Conservation (phyloP, 2,888 invertebrate species). For the Tetranychus piercei region DNA sequence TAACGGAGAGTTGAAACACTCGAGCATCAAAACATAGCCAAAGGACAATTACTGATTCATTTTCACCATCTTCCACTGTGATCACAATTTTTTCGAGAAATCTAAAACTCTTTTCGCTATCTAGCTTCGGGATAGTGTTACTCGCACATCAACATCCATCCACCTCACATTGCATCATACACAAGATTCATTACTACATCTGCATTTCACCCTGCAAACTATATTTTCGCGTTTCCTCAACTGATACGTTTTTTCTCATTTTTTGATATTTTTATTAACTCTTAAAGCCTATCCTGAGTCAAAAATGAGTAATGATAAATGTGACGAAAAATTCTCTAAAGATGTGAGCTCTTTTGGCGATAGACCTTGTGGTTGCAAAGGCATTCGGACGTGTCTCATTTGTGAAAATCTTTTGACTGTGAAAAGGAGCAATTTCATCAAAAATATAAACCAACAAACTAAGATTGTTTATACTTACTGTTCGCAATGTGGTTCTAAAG, state of each 20-base stretch:
- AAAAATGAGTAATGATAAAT: background rate
- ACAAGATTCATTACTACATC: background rate
- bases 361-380: slow-evolving; percentile 24
- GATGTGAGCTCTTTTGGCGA: background rate
- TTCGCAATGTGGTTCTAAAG: slow-evolving; percentile 19
- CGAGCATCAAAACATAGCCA: background rate
- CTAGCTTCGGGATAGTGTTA: background rate
- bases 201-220: background rate
- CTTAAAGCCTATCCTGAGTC: background rate
- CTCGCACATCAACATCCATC: background rate
- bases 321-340: background rate
- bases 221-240: background rate
- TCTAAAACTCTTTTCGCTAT: background rate
- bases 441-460: background rate
- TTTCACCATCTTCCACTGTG: background rate
- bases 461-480: slow-evolving; percentile 15
- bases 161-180: background rate
- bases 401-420: slow-evolving; percentile 18
- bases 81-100: background rate
- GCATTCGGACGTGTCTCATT: slow-evolving; percentile 24
- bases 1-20: background rate
- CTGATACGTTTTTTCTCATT: background rate
- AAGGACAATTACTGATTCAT: background rate
- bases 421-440: background rate
- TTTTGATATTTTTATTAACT: background rate